phyloP scores from a whole-genome alignment of 1,140 invertebrate genomes.

The Globodera ellingtonae region DNA sequence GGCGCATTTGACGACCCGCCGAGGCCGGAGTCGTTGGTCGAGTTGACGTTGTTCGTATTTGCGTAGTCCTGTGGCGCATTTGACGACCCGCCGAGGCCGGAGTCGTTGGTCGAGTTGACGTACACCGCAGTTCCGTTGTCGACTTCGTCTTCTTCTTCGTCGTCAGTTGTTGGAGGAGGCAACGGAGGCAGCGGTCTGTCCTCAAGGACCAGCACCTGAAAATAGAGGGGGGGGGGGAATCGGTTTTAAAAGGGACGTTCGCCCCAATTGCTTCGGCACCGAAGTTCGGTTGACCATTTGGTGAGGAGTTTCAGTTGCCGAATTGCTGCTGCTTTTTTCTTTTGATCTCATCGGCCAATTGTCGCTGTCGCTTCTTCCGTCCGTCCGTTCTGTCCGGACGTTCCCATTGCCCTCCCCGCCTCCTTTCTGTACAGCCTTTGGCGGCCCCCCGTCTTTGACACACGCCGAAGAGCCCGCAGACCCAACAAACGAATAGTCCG shows the following conservation, averaged over 20 bases:
- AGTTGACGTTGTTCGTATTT: constrained; percentile 58
- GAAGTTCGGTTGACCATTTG: constrained; percentile 24
- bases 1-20: constrained; percentile 42
- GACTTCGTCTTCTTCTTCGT: constrained; percentile 31
- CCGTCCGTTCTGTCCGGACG: neutral
- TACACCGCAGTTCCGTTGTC: constrained; percentile 42
- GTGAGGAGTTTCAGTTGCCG: neutral
- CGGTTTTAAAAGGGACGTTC: too few species aligned
- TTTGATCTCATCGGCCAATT: neutral
- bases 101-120: constrained; percentile 41
- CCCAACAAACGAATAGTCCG: too few species aligned
- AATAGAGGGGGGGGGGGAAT: neutral
- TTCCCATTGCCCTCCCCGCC: neutral
- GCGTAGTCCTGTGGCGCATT: constrained; percentile 55
- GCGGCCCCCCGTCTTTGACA: too few species aligned
- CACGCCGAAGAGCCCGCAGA: too few species aligned
- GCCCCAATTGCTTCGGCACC: neutral
- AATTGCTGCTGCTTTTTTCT: constrained; percentile 1
- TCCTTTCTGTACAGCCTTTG: neutral
- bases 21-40: constrained; percentile 33
- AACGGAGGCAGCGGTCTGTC: constrained; percentile 39
- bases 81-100: constrained; percentile 40
- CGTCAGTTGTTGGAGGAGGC: constrained; percentile 19
- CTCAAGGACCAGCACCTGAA: constrained; percentile 33
- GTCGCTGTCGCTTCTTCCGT: neutral